A percentile compares a stretch with the other conserved stretches of the same genome.
Evolutionary conservation across 2,888 invertebrate genomes (phyloP).

Genomic region (Drosophila anceps): DNA sequence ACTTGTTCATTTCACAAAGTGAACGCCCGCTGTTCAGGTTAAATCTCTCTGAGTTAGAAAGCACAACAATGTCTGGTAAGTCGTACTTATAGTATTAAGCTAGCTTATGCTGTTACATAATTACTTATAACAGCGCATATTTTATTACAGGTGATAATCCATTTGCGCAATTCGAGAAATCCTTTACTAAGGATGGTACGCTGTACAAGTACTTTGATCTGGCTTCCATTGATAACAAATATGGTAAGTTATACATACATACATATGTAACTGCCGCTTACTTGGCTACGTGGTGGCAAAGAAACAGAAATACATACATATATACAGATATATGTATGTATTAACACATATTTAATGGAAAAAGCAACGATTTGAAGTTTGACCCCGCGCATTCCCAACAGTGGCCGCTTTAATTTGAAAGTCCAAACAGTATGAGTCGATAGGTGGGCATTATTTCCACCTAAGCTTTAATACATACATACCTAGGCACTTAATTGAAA

Average conservation of each 20-base stretch:
- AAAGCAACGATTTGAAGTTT: slow-evolving; percentile 58
- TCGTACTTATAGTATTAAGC: slow-evolving; percentile 10
- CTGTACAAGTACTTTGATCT: slow-evolving; percentile 93
- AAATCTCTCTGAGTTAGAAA: slow-evolving; percentile 36
- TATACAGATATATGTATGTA: not conserved
- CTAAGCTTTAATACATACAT: slow-evolving; percentile 42
- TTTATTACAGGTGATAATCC: slow-evolving; percentile 78
- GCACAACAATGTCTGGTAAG: slow-evolving; percentile 75
- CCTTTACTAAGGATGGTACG: slow-evolving; percentile 79
- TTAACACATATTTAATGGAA: slow-evolving; percentile 31
- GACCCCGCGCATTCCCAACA: slow-evolving; percentile 44
- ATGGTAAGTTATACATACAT: too few species aligned
- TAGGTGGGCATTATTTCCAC: slow-evolving; percentile 33
- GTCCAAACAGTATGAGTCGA: slow-evolving; percentile 53
- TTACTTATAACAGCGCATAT: not conserved
- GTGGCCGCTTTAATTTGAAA: slow-evolving; percentile 63
- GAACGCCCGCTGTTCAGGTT: slow-evolving; percentile 52
- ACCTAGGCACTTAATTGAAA: slow-evolving; percentile 45
- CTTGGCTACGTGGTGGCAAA: slow-evolving; percentile 40
- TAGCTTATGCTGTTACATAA: slow-evolving; percentile 52
- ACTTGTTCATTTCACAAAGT: slow-evolving; percentile 50
- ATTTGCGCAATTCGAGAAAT: slow-evolving; percentile 82
- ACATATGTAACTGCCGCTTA: slow-evolving; percentile 17
- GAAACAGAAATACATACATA: not conserved
- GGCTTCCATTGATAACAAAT: slow-evolving; percentile 90